Conservation (phyloP, 2,888 invertebrate species). For the Molanna angustata region DNA sequence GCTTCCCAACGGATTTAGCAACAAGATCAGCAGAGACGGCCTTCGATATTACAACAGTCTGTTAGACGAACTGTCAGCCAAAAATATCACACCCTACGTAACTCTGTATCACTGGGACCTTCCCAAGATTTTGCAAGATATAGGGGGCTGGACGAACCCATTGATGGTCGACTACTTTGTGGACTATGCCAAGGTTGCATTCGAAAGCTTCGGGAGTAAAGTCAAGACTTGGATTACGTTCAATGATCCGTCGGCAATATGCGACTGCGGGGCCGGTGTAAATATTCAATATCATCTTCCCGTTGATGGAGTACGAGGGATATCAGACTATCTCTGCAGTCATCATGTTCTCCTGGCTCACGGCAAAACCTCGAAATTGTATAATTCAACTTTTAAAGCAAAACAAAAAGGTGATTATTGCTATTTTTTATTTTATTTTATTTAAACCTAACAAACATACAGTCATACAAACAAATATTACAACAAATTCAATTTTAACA, state of each 20-base stretch:
- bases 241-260: slow-evolving; percentile 59
- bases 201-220: slow-evolving; percentile 49
- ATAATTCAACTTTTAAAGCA: slow-evolving; percentile 39
- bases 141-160: slow-evolving; percentile 63
- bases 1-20: slow-evolving; percentile 58
- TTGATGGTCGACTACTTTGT: slow-evolving; percentile 58
- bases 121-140: slow-evolving; percentile 55
- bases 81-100: slow-evolving; percentile 57
- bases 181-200: slow-evolving; percentile 57
- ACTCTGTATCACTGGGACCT: slow-evolving; percentile 69
- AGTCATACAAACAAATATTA: too few species aligned
- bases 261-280: slow-evolving; percentile 47
- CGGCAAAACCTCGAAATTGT: slow-evolving; percentile 59
- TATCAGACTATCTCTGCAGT: slow-evolving; percentile 60
- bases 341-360: slow-evolving; percentile 65
- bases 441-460: neutral
- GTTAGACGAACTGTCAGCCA: slow-evolving; percentile 52
- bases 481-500: too few species aligned
- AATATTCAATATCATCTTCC: slow-evolving; percentile 52
- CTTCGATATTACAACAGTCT: slow-evolving; percentile 61
- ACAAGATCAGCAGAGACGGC: slow-evolving; percentile 46
- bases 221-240: slow-evolving; percentile 61
- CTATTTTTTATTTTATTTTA: too few species aligned
- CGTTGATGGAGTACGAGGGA: slow-evolving; percentile 48
- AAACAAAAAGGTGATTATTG: slow-evolving; percentile 36